Evolutionary conservation across 2,888 invertebrate species (phyloP), one percentile per base, ranked within the genome.

Genomic region (Gortyna flavago): DNA sequence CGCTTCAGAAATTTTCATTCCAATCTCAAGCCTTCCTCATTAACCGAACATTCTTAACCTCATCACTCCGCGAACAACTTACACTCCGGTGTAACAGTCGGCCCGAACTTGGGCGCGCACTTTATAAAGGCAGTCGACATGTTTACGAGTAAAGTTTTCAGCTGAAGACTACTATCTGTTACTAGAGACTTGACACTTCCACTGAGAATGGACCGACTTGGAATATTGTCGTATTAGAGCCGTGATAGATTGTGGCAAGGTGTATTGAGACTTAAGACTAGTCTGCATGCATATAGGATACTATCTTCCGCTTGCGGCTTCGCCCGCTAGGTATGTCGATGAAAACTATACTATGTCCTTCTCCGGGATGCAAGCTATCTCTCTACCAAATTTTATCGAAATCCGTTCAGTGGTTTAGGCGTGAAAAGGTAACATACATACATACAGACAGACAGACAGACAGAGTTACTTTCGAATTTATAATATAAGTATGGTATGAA

Each of bases 131-230:
- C 87, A 88, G 85, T 80, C 86, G 93, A 91, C 92, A 92, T 93
- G 93, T 94, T 94, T 94, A 94, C 93, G 93, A 93, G 91, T 76
- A 91, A 94, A 94, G 92, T 94, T 94, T 91, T 88, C 86, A 87
- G 90, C 89, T 90, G 90, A 89, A 88, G 90, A 89, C 90, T 90
- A 90, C 91, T 91, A 92, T 93, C 91, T 93, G 89, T 91, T 92
- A 88, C 89, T 81, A 78, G 81, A 79, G 89, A 89, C 89, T 90
- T 91, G 91, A 91, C 89, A 89, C 88, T 87, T 86, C 87, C 78
- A 74, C 85, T 81, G 81, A 85, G 75, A 85, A 89, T 83, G 82
- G 82, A 83, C 84, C 75, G 81, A 78, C 77, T 86, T 77, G 85
- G 85, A 79, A 87, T 87, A 84, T 84, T 85, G 59, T 80, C 75